Evolutionary conservation across 1,140 invertebrate species (phyloP), one percentile per base, ranked within the genome.

Genomic region (Phymastichus coffea): DNA sequence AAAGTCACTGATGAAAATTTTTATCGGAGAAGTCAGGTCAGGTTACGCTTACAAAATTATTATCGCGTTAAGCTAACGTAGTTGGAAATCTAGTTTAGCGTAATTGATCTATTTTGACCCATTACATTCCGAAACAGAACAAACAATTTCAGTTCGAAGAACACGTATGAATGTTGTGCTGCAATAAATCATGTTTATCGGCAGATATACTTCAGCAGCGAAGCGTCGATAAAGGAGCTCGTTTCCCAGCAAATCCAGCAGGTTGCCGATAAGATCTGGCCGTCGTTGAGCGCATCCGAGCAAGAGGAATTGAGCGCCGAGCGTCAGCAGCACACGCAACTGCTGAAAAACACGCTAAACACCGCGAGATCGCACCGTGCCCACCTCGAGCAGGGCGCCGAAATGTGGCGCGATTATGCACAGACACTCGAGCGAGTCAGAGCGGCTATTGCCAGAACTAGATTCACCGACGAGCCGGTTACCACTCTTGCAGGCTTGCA

Each of bases 241-340:
- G 87, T 94, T 1, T 87, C 89, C 1, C 88, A 92, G 58, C 85
- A 87, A 55, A 90, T 94, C 63, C 90, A 93, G 68, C 88, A 92
- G 55, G 85, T 88, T 9, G 89, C 90, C 2, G 90, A 94, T 67
- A 89, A 91, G 68, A 93, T 95, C 40, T 92, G 90, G 88, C 89
- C 91, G 1, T 93, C 91, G 0, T 75, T 94, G 12, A 87, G 85
- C 17, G 82, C 85, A 33, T 83, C 85, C 4, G 90, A 93, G 69
- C 91, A 94, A 67, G 90, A 94, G 60, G 88, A 91, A 63, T 70
- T 94, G 2, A 89, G 87, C 10, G 83, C 86, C 1, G 89, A 93
- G 66, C 87, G 92, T 58, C 87, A 91, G 44, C 84, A 90, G 61
- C 86, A 91, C 62, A 90, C 87, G 25, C 89, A 92, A 65, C 69